A percentile compares a stretch with the other conserved stretches of the same genome.
Evolutionary conservation across 2,113 vertebrate species (phyloP).

Genomic region (Protobothrops mucrosquamatus): DNA sequence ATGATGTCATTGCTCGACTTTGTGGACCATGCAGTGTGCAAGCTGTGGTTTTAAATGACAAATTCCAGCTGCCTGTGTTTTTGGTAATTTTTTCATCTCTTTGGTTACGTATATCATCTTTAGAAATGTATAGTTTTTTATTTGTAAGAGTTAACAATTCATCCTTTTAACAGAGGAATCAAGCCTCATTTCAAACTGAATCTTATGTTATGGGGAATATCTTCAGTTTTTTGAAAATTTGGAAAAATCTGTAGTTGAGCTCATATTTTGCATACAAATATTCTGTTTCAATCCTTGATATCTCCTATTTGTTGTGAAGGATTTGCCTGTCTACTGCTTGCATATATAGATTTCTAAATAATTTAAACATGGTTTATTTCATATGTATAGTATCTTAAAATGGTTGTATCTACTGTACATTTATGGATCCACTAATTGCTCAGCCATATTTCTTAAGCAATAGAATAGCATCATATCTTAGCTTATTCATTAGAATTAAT

Average conservation of each 20-base stretch:
- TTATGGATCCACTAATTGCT: neutral
- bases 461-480: neutral
- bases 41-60: constrained; percentile 94
- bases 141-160: neutral
- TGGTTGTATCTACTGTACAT: neutral
- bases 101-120: neutral
- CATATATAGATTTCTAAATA: neutral
- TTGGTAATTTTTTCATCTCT: constrained; percentile 73
- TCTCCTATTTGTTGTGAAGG: neutral
- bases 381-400: neutral
- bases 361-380: neutral
- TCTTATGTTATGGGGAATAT: neutral
- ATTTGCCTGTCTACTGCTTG: neutral
- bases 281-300: neutral
- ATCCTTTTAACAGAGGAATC: neutral
- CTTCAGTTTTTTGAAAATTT: neutral
- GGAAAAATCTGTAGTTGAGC: neutral
- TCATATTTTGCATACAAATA: neutral
- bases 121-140: neutral
- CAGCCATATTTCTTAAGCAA: neutral
- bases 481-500: neutral
- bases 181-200: neutral
- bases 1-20: constrained; percentile 84
- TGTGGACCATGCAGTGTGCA: constrained; percentile 94
- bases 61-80: constrained; percentile 95